Conservation (phyloP, 2,113 vertebrate species). For the Murina feae region DNA sequence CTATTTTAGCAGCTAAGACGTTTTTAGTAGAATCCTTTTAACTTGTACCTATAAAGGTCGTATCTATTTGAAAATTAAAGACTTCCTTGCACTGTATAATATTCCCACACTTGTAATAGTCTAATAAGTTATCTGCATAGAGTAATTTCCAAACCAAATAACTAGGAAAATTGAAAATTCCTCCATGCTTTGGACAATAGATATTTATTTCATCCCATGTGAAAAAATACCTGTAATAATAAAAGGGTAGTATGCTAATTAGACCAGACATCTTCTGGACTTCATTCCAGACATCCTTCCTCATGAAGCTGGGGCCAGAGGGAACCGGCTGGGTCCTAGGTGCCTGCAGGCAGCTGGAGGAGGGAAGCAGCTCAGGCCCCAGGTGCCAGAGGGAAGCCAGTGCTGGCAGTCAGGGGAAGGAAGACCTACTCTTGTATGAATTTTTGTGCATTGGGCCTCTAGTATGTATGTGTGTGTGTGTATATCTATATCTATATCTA, state of each 20-base stretch:
- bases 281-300: no score
- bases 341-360: no score
- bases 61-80: conserved; percentile 73
- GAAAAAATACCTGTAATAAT: not conserved
- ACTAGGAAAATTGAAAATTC: not conserved
- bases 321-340: no score
- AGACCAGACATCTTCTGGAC: no score
- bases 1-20: conserved; percentile 75
- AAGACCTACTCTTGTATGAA: no score
- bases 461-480: no score
- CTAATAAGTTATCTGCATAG: conserved; percentile 10
- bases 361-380: no score
- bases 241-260: no score
- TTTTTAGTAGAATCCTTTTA: conserved; percentile 77
- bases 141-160: conserved; percentile 26
- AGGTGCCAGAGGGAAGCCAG: no score
- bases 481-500: not conserved
- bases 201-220: not conserved
- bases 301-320: no score
- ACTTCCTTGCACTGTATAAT: conserved; percentile 46
- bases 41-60: conserved; percentile 73
- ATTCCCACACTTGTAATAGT: conserved; percentile 27
- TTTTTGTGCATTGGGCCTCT: no score
- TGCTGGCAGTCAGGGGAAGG: no score
- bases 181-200: not conserved